phyloP scores from a whole-genome alignment of 1,140 invertebrate genomes.

The Nixonia krombeini region DNA sequence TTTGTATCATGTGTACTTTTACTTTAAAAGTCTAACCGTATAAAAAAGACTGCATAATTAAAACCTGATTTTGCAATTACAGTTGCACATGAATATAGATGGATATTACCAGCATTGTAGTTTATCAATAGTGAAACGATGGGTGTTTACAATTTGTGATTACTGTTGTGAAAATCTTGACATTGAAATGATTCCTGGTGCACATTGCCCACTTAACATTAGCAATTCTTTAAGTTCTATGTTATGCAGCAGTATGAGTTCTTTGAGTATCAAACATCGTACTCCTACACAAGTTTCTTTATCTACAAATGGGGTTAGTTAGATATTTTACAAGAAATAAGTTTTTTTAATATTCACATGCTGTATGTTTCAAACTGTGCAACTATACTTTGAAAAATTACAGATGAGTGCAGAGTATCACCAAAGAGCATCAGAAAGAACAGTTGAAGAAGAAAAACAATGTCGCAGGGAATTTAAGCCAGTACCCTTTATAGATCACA shows the following conservation, averaged over 20 bases:
- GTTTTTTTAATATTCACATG: background rate
- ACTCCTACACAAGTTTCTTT: background rate
- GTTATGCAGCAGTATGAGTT: background rate
- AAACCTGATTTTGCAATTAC: slow-evolving; percentile 37
- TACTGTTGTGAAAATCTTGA: slow-evolving; percentile 68
- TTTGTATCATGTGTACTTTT: slow-evolving; percentile 56
- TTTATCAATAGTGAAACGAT: slow-evolving; percentile 70
- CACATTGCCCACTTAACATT: slow-evolving; percentile 58
- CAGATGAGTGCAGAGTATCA: slow-evolving; percentile 42
- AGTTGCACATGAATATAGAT: slow-evolving; percentile 72
- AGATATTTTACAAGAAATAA: background rate
- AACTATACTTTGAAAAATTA: slow-evolving; percentile 12
- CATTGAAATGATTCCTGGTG: slow-evolving; percentile 64
- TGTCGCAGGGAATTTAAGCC: slow-evolving; percentile 19
- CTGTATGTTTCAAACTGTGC: background rate
- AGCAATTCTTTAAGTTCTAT: accelerated
- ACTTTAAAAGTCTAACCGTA: no score
- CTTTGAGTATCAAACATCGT: slow-evolving; percentile 5
- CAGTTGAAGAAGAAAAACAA: slow-evolving; percentile 23
- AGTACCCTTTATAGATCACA: slow-evolving; percentile 29
- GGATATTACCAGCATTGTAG: slow-evolving; percentile 69
- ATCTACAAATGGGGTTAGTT: slow-evolving; percentile 44
- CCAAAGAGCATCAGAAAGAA: slow-evolving; percentile 28
- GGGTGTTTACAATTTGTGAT: slow-evolving; percentile 74
- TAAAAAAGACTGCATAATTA: slow-evolving; percentile 14